phyloP scores from a whole-genome alignment of 1,140 invertebrate species.

The Notospermus geniculatus region DNA sequence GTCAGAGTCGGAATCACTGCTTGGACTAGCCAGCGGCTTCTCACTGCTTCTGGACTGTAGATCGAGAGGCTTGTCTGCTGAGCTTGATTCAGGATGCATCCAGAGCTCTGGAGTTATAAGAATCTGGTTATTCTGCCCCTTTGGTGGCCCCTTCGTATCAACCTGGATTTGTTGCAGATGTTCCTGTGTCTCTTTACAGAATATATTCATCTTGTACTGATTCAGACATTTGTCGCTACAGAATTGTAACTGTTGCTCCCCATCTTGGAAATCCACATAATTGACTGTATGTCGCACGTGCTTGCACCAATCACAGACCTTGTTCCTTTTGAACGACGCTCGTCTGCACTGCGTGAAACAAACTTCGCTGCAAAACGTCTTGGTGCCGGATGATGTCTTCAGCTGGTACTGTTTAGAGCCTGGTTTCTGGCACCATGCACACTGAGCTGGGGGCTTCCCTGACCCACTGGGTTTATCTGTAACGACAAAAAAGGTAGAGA shows the following conservation, averaged over 20 bases:
- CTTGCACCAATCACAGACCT: conserved; percentile 91
- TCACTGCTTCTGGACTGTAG: neutral
- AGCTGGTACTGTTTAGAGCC: conserved; percentile 56
- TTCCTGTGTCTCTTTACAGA: conserved; percentile 85
- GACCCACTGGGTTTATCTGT: too few relatives aligned
- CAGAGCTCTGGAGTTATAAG: conserved; percentile 86
- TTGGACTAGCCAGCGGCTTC: neutral
- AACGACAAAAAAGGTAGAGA: too few relatives aligned
- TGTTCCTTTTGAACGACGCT: conserved; percentile 84
- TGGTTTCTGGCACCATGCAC: conserved; percentile 61
- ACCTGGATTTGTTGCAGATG: conserved; percentile 69
- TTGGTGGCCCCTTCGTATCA: conserved; percentile 49
- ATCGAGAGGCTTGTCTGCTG: conserved; percentile 6
- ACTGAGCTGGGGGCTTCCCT: conserved; percentile 23
- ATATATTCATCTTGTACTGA: conserved; percentile 95
- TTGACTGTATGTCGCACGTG: conserved; percentile 87
- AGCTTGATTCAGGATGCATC: conserved; percentile 57
- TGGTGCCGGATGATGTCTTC: conserved; percentile 40
- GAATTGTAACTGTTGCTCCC: conserved; percentile 60
- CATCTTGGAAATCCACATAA: conserved; percentile 78
- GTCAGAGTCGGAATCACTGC: neutral
- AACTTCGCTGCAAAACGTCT: conserved; percentile 78
- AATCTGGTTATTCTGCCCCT: conserved; percentile 39
- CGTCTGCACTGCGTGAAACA: conserved; percentile 84
- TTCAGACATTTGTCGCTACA: conserved; percentile 86